Conservation (phyloP, 2,888 invertebrate genomes). For the Mythimna loreyi region DNA sequence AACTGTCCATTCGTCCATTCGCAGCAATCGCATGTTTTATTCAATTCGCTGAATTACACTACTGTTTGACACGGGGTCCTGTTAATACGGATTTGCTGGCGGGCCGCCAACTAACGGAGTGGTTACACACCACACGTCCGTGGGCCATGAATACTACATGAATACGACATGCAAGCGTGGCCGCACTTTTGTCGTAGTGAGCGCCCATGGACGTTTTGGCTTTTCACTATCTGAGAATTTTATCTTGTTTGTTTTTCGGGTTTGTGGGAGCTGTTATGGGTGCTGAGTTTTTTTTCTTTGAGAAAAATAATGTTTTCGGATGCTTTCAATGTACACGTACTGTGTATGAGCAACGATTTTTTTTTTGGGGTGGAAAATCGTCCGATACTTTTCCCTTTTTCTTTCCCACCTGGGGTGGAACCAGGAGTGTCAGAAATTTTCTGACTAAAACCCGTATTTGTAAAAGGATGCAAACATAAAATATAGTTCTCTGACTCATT, state of each 20-base stretch:
- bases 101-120: slow-evolving; percentile 76
- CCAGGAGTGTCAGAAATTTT: no score
- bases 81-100: slow-evolving; percentile 80
- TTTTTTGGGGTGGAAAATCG: no score
- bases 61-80: slow-evolving; percentile 70
- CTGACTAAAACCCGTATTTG: no score
- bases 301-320: no score
- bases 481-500: neutral
- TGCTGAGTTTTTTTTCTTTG: neutral
- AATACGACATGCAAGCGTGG: slow-evolving; percentile 62
- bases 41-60: slow-evolving; percentile 55
- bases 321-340: no score
- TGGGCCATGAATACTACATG: slow-evolving; percentile 62
- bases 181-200: slow-evolving; percentile 60
- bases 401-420: no score
- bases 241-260: slow-evolving; percentile 46
- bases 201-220: slow-evolving; percentile 45
- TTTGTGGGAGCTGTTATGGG: slow-evolving; percentile 2
- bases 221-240: slow-evolving; percentile 49
- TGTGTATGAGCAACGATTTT: no score
- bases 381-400: no score
- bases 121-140: slow-evolving; percentile 61
- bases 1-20: slow-evolving; percentile 25
- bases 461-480: no score
- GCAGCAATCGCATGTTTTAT: slow-evolving; percentile 34